These are phyloP conservation scores for Drosophila atripex DNA, from an alignment of 2,888 invertebrate genomes.

Conservation along the genomic window DNA sequence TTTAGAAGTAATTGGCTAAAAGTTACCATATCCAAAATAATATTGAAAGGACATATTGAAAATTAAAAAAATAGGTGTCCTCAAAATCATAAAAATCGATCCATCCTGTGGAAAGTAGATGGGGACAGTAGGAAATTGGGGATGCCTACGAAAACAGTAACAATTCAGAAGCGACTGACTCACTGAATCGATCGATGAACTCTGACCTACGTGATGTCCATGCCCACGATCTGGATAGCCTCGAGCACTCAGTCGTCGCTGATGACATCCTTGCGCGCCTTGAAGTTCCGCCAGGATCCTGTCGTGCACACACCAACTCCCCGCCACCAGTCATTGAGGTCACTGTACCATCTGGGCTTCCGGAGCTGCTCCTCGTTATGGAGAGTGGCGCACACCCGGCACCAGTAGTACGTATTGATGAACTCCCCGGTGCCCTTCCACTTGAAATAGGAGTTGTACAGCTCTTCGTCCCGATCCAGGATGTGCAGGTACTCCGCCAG, in stretches of 20 bases:
- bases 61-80: background rate
- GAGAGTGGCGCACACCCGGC: conserved; percentile 86
- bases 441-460: conserved; percentile 97
- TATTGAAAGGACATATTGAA: background rate
- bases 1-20: background rate
- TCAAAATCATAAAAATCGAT: background rate
- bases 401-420: conserved; percentile 94
- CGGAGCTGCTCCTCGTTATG: conserved; percentile 84
- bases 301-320: conserved; percentile 91
- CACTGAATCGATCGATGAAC: conserved; percentile 10
- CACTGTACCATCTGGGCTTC: conserved; percentile 84
- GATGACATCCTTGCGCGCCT: conserved; percentile 84
- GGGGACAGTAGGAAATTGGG: background rate
- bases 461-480: conserved; percentile 93
- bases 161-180: conserved; percentile 38
- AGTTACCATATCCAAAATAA: background rate
- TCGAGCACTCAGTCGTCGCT: conserved; percentile 81
- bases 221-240: conserved; percentile 58
- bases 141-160: conserved; percentile 49
- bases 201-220: conserved; percentile 51
- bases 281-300: conserved; percentile 87
- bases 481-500: conserved; percentile 93
- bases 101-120: conserved; percentile 9
- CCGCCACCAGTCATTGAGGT: conserved; percentile 97
- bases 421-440: conserved; percentile 98